phyloP scores from a whole-genome alignment of 2,797 vertebrate species.

The Sebastes trivittatus region DNA sequence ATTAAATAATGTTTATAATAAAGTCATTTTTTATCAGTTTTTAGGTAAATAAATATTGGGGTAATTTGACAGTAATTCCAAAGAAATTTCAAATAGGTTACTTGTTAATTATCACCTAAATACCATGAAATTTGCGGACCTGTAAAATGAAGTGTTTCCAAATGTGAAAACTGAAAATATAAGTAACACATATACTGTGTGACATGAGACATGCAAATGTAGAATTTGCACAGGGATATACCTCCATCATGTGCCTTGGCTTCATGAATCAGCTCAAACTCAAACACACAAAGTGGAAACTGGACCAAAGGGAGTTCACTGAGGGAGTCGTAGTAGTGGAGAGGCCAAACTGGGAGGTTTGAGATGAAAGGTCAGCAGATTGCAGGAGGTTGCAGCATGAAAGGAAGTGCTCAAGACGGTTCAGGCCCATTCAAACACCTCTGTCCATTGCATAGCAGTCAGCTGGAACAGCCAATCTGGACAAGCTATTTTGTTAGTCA shows the following conservation, averaged over 20 bases:
- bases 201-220: too few relatives aligned
- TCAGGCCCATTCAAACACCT: conserved; percentile 14
- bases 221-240: background rate
- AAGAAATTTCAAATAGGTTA: too few relatives aligned
- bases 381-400: conserved; percentile 61
- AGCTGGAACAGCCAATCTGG: background rate
- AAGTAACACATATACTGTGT: background rate
- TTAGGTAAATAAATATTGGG: too few relatives aligned
- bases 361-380: conserved; percentile 68
- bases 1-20: too few relatives aligned
- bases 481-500: background rate
- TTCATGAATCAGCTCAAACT: conserved; percentile 5
- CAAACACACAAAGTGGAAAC: conserved; percentile 32
- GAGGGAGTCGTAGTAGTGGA: conserved; percentile 36
- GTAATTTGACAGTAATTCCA: too few relatives aligned
- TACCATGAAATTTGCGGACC: too few relatives aligned
- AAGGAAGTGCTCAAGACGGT: conserved; percentile 43
- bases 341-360: conserved; percentile 49
- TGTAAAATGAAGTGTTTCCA: too few relatives aligned
- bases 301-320: conserved; percentile 58
- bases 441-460: background rate
- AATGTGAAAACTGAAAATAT: background rate
- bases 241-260: background rate
- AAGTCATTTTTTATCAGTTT: too few relatives aligned
- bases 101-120: too few relatives aligned